phyloP scores from a whole-genome alignment of 2,113 vertebrate species.

The Hepsetus odoe region DNA sequence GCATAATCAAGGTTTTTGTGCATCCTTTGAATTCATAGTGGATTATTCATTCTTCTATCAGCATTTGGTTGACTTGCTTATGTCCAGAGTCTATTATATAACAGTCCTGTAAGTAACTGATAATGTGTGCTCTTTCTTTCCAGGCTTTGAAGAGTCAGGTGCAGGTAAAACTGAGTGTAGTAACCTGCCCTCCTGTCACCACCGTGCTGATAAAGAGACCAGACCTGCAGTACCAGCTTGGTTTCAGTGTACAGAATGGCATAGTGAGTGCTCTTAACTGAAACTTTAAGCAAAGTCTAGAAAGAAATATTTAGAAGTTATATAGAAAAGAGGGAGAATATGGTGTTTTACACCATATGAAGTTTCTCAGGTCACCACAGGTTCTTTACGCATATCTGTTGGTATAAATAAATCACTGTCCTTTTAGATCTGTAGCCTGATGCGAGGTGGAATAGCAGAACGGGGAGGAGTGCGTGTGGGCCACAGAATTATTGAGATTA shows the following conservation, averaged over 20 bases:
- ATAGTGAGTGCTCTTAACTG: constrained; percentile 83
- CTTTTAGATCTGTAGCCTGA: constrained; percentile 94
- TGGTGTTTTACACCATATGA: not conserved
- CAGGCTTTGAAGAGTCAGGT: constrained; percentile 94
- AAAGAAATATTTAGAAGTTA: too few relatives aligned
- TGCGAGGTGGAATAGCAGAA: constrained; percentile 96
- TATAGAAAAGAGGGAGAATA: too few relatives aligned
- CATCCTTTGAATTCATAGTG: not conserved
- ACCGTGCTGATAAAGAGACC: constrained; percentile 97
- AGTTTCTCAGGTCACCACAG: not conserved
- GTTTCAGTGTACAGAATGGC: constrained; percentile 98
- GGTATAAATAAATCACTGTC: not conserved
- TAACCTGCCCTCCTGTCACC: constrained; percentile 96
- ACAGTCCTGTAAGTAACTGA: not conserved
- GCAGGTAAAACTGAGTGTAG: constrained; percentile 93
- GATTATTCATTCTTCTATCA: not conserved
- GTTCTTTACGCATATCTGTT: not conserved
- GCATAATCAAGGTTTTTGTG: constrained; percentile 90
- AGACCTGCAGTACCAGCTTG: constrained; percentile 95
- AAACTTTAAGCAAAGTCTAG: not conserved
- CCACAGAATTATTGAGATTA: constrained; percentile 98
- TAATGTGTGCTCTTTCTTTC: constrained; percentile 23
- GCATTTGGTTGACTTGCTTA: not conserved
- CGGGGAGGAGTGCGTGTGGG: constrained; percentile 94
- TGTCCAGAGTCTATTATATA: not conserved